Evolutionary conservation across 1,140 invertebrate species (phyloP).

Genomic region (Brachionus paranguensis): DNA sequence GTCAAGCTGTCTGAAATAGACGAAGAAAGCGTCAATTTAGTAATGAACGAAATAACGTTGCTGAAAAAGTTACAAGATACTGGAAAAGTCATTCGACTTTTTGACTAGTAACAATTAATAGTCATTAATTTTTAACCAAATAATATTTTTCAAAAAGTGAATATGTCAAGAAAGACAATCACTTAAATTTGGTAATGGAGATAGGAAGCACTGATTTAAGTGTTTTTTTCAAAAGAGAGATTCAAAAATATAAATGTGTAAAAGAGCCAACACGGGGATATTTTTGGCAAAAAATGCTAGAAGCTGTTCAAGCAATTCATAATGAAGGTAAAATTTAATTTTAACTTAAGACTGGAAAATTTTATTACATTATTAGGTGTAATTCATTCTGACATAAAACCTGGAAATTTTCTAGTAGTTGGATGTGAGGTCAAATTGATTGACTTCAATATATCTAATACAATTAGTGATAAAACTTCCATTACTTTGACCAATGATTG

Average conservation of each 20-base stretch:
- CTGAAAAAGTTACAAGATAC: constrained; percentile 76
- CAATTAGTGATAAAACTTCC: constrained; percentile 78
- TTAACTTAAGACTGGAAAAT: background rate
- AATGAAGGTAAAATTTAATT: constrained; percentile 63
- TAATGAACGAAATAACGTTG: constrained; percentile 74
- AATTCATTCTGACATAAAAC: constrained; percentile 92
- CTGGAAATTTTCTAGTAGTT: constrained; percentile 88
- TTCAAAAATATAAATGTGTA: constrained; percentile 58
- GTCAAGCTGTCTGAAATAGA: constrained; percentile 16
- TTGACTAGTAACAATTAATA: constrained; percentile 71
- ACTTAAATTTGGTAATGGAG: constrained; percentile 80
- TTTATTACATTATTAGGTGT: constrained; percentile 62
- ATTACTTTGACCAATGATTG: constrained; percentile 70
- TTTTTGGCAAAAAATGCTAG: constrained; percentile 89
- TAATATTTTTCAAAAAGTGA: constrained; percentile 53
- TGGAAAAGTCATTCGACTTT: constrained; percentile 72
- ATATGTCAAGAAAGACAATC: constrained; percentile 51
- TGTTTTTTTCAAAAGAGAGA: constrained; percentile 63
- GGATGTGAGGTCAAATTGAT: constrained; percentile 82
- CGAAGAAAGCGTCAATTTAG: background rate
- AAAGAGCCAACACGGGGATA: constrained; percentile 66
- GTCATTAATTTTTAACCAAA: background rate
- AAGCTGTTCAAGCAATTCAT: constrained; percentile 83
- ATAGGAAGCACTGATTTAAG: constrained; percentile 82
- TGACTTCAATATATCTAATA: constrained; percentile 94